Base-by-base conservation (phyloP, 2,797 vertebrate species). In the Sebastes itinus region DNA sequence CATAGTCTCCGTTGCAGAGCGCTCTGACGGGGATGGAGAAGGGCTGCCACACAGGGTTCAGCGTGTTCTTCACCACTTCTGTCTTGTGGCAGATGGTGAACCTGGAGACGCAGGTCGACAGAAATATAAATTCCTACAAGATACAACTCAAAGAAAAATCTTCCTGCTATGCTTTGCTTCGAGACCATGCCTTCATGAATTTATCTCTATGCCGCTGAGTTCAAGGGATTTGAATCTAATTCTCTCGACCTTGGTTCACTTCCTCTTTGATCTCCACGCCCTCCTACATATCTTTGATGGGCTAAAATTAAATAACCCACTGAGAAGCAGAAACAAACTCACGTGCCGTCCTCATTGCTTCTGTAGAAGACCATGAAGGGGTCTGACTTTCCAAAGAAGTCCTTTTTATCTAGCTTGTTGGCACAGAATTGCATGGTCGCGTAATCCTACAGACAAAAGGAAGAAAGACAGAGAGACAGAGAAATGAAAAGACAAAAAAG, bases 41-140 rank as follows among this genome's bases (percentile, higher is more conserved):
- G 2, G 97, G 92, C 66, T 97, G 96, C 98, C 98, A 99, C 28
- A 97, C 90, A 0, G 98, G 98, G 85, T 98, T 97, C 78, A 98
- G 92, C 0, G 98, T 98, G 92, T 96, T 98, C 92, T 97, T 97
- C 89, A 98, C 96, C 88, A 98, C 97, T 84, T 99, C 97, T 0
- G 97, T 99, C 95, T 99, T 99, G 92, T 99, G 98, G 93, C 98
- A 99, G 87, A 99, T 99, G 89, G 98, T 99, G 93, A 98, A 99
- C 89, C 98, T 99, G 79, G 27, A 75, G 64, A 84, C 2, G 23
- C 72, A 85, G 38, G 76, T 88, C 35, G 61, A 78, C 56, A 77
- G 30, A 49, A 71, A 69, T 69, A 83, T 72, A 32, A 84, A 87
- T 77, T 71, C 55, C 9, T 66, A n/a, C 49, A 63, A 73, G 30